A percentile compares a stretch with the other conserved stretches of the same genome.
Evolutionary conservation across 2,888 invertebrate genomes (phyloP).

Genomic region (Metacarcinus magister): DNA sequence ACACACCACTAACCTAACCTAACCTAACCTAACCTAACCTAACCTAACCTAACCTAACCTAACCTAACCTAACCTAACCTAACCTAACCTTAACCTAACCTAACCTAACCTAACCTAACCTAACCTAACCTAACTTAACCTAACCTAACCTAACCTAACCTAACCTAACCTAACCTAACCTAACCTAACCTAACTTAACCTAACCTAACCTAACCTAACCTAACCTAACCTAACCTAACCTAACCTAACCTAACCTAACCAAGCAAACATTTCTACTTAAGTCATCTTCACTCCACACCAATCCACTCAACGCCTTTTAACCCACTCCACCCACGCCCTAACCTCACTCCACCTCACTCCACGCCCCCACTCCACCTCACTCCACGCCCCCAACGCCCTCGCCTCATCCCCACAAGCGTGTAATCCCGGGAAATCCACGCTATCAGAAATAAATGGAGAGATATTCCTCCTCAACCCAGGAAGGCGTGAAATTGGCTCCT

Average conservation of each 20-base stretch:
- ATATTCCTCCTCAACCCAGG: background rate
- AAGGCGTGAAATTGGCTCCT: background rate
- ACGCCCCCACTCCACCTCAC: background rate
- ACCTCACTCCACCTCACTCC: background rate
- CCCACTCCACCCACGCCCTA: background rate
- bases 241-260: too few relatives aligned
- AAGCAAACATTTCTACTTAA: too few relatives aligned
- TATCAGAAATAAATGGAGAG: background rate
- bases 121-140: background rate
- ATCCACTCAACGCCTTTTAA: background rate
- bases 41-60: background rate
- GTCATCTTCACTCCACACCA: background rate
- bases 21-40: background rate
- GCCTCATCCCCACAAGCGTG: background rate
- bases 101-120: too few relatives aligned
- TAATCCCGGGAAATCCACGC: conserved; percentile 23
- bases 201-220: too few relatives aligned
- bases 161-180: too few relatives aligned
- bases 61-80: background rate
- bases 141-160: background rate
- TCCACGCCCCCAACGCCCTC: background rate
- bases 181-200: too few relatives aligned
- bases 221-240: too few relatives aligned
- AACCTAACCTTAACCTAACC: too few relatives aligned
- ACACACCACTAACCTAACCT: too few relatives aligned